Base-by-base conservation (phyloP, 2,888 invertebrate species). In the Callinectes sapidus region DNA sequence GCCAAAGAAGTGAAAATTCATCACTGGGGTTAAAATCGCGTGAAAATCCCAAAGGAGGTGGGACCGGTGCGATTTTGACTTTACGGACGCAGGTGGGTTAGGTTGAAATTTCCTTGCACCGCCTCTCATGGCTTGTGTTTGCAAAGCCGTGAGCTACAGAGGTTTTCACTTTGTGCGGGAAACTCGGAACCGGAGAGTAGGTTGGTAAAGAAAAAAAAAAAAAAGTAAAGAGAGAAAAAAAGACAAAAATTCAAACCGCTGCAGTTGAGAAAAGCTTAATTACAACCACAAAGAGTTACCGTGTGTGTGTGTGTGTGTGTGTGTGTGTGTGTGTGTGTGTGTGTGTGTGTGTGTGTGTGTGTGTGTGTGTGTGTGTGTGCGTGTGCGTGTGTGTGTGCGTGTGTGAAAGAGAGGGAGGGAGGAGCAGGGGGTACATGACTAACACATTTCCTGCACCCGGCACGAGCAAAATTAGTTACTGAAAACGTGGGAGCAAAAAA, bases 281-380 rank as follows among this genome's bases (percentile, higher is more conserved):
- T 81, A 81, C 81, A 81, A 35, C 81, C 32, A 32, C 81, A 81
- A 81, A 81, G 81, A 81, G 32, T 32, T 32, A 32, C 81, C 81
- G 48, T 88, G 88, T 88, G 54, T 88, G 55, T 88, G 28, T 48
- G 88, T 87, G 87, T 48, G 87, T 87, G 87, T 87, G 23, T 87
- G 42, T 87, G 87, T 87, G 87, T 87, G 16, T 48, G 42, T 87
- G 48, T 42, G 87, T 87, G 87, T 87, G 87, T 87, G n/a, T 87
- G 48, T 87, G 87, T 87, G 87, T 87, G 42, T 48, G 87, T 87
- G 42, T 48, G 48, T 87, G 42, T 48, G 87, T 87, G 87, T 87
- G 87, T 87, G 87, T 87, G 87, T 87, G 87, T 87, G 48, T 87
- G 87, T 87, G 87, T 87, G 48, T 42, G 48, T 87, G 87, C n/a